Evolutionary conservation across 2,113 vertebrate species (phyloP).

Genomic region (Trogon surrucura): DNA sequence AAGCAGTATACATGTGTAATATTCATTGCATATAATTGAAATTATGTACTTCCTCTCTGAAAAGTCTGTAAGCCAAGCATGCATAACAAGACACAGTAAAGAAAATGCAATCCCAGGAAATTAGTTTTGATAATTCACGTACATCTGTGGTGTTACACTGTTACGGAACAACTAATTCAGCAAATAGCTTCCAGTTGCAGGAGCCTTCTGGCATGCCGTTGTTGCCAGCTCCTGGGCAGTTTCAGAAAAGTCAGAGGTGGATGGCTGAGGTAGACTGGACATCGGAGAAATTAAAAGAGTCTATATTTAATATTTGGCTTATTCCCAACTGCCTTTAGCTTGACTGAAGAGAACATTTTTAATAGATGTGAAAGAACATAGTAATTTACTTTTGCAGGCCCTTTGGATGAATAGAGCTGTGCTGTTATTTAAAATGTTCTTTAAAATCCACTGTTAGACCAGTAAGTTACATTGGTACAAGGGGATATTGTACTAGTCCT

Average conservation of each 20-base stretch:
- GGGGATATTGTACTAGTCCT: neutral
- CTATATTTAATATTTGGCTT: neutral
- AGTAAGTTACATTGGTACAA: neutral
- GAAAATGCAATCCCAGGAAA: neutral
- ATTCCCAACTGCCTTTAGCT: neutral
- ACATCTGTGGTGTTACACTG: accelerated
- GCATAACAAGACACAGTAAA: neutral
- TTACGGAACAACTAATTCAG: neutral
- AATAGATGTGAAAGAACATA: neutral
- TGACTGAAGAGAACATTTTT: neutral
- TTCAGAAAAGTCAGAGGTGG: neutral
- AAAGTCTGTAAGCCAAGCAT: neutral
- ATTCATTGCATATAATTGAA: neutral
- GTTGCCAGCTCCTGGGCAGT: neutral
- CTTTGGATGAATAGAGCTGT: neutral
- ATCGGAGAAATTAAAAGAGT: neutral
- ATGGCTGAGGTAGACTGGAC: neutral
- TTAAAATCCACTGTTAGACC: neutral
- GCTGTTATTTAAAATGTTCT: neutral
- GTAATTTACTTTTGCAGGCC: neutral
- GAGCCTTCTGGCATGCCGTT: accelerated
- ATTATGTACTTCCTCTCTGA: neutral
- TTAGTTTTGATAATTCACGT: neutral
- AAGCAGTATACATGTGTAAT: accelerated
- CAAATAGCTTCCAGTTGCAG: neutral